Percentiles rank a stretch among this genome's conserved stretches.
Conservation (phyloP, 1,140 invertebrate genomes). For the Lanistes nyassanus region DNA sequence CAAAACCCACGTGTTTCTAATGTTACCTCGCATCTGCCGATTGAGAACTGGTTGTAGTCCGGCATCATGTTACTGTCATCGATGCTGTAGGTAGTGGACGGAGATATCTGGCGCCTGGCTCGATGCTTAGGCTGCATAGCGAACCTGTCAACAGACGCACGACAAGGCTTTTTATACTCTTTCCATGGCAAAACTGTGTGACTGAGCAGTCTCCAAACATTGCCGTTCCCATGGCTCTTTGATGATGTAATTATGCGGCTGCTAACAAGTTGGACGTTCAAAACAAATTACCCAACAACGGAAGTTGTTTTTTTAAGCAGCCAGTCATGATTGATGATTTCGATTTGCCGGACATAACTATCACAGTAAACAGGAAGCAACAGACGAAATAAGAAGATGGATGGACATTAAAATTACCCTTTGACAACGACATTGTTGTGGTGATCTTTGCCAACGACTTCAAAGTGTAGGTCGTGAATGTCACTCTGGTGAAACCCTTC, state of each 20-base stretch:
- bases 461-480: slow-evolving; percentile 21
- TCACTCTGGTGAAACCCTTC: neutral
- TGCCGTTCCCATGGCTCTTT: too few species aligned
- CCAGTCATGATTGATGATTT: too few species aligned
- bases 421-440: neutral
- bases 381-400: too few species aligned
- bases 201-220: too few species aligned
- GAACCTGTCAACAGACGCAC: neutral
- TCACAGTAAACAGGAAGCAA: too few species aligned
- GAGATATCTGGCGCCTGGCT: slow-evolving; percentile 20
- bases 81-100: slow-evolving; percentile 15
- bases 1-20: neutral
- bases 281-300: too few species aligned
- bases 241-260: too few species aligned
- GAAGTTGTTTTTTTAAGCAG: too few species aligned
- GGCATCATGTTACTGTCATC: slow-evolving; percentile 21
- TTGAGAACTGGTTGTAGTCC: slow-evolving; percentile 29
- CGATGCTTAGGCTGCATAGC: slow-evolving; percentile 17
- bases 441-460: neutral
- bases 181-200: too few species aligned
- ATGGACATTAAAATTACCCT: slow-evolving; percentile 9
- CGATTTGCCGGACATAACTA: too few species aligned
- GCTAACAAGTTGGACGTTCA: too few species aligned
- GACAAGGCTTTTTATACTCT: too few species aligned
- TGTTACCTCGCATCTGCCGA: slow-evolving; percentile 15